Conservation (phyloP, 2,113 vertebrate species). For the Tenebrosternarchus preto region DNA sequence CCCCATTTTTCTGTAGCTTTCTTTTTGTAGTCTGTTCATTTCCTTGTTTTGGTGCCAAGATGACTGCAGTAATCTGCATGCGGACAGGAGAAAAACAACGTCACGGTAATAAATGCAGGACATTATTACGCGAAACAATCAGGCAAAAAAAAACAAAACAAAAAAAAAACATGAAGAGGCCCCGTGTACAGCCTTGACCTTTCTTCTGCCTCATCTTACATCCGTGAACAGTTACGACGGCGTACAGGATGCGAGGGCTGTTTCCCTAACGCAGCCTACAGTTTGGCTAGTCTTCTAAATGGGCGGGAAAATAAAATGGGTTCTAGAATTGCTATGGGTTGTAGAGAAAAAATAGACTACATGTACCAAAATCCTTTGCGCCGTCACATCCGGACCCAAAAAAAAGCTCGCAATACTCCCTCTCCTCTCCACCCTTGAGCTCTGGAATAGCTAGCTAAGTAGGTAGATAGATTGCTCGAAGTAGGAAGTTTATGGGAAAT, state of each 20-base stretch:
- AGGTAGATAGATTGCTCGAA: not conserved
- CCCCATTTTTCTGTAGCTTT: not conserved
- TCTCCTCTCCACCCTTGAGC: not conserved
- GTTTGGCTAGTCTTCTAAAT: no score
- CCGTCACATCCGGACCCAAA: not conserved
- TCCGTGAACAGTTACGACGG: no score
- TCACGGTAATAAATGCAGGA: no score
- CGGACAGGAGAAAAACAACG: not conserved
- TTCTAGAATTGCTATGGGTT: no score
- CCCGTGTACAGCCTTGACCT: no score
- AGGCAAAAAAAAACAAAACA: no score
- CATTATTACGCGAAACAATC: no score
- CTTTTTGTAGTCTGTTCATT: not conserved
- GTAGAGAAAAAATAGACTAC: not conserved
- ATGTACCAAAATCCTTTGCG: not conserved
- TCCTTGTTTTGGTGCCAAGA: constrained; percentile 4
- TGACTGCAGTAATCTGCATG: not conserved
- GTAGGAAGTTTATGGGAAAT: constrained; percentile 57
- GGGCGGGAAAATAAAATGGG: no score
- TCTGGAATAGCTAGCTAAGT: not conserved
- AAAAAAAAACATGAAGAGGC: no score
- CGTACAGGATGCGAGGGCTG: no score
- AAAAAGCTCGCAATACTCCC: not conserved
- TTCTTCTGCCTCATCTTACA: no score
- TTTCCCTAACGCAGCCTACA: no score